Conservation (phyloP, 2,113 vertebrate genomes). For the Pachycephala philippinensis region DNA sequence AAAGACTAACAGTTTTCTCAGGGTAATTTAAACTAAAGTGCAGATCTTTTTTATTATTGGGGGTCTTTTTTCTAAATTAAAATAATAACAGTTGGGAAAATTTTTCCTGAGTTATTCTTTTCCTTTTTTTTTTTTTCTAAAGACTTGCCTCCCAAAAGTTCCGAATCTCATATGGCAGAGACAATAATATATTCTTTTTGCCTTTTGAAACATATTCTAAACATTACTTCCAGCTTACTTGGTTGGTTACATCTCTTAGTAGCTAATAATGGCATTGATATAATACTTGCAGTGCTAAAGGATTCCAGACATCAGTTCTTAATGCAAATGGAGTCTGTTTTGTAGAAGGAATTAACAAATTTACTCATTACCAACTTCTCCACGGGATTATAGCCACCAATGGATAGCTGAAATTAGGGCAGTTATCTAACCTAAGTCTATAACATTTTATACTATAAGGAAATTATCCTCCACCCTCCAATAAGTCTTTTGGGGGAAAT, state of each 20-base stretch:
- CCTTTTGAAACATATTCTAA: not conserved
- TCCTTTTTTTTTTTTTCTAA: not conserved
- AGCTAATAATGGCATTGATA: not conserved
- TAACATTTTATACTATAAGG: not conserved
- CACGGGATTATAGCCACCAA: not conserved
- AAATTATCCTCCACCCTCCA: not conserved
- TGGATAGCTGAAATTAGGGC: not conserved
- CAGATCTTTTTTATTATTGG: accelerated
- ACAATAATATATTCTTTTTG: not conserved
- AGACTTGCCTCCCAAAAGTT: not conserved
- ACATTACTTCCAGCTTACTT: not conserved
- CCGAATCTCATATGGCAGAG: not conserved
- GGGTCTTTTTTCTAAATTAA: not conserved
- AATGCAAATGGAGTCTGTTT: not conserved
- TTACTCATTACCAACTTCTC: slow-evolving; percentile 2
- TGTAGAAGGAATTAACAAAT: slow-evolving; percentile 14
- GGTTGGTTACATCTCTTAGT: not conserved
- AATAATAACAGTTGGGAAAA: accelerated
- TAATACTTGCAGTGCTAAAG: not conserved
- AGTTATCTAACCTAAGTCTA: not conserved
- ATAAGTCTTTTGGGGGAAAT: not conserved
- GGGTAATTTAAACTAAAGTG: not conserved
- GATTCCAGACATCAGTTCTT: not conserved
- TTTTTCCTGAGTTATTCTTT: not conserved
- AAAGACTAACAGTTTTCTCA: not conserved